Percentiles rank a stretch among this genome's conserved stretches.
Evolutionary conservation across 2,888 invertebrate genomes (phyloP).

Genomic region (Harpalus rubripes): DNA sequence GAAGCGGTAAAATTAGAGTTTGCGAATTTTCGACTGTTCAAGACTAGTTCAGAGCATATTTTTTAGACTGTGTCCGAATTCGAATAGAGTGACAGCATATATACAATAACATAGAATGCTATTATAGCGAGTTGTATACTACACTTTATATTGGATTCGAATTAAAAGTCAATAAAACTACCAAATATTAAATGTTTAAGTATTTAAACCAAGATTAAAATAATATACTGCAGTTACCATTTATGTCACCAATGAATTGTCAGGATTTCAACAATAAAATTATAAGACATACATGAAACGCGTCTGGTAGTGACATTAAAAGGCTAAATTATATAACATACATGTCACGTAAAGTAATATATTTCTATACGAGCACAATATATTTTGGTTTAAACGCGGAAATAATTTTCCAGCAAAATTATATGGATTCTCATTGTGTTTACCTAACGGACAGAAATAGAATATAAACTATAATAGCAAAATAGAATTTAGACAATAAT

Average conservation of each 20-base stretch:
- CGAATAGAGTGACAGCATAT: too few relatives aligned
- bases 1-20: too few relatives aligned
- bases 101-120: too few relatives aligned
- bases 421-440: slow-evolving; percentile 5
- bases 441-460: slow-evolving; percentile 1
- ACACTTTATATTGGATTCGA: too few relatives aligned
- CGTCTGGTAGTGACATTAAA: neutral
- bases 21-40: too few relatives aligned
- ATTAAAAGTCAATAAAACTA: too few relatives aligned
- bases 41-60: too few relatives aligned
- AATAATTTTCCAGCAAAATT: neutral
- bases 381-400: slow-evolving; percentile 14
- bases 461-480: neutral
- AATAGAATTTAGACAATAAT: neutral
- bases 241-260: neutral
- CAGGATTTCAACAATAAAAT: neutral
- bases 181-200: too few relatives aligned
- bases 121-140: too few relatives aligned
- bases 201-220: too few relatives aligned
- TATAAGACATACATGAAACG: neutral
- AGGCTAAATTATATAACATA: neutral
- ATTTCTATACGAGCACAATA: slow-evolving; percentile 10
- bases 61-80: too few relatives aligned
- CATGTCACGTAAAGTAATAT: neutral
- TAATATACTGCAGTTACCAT: too few relatives aligned